These are phyloP conservation scores for Petrophora chlorosata DNA, from an alignment of 2,888 invertebrate genomes.

Conservation along the genomic window DNA sequence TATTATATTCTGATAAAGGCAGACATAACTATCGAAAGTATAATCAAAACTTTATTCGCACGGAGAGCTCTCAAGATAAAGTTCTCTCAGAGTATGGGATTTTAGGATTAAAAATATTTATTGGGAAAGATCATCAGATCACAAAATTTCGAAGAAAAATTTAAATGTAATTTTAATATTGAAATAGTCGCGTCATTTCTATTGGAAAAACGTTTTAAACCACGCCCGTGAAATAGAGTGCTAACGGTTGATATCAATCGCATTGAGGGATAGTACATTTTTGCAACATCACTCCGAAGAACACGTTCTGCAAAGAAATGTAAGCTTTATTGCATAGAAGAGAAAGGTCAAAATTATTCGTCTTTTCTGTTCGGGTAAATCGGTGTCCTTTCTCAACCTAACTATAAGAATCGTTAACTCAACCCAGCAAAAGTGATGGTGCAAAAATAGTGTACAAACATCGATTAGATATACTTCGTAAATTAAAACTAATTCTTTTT, in stretches of 20 bases:
- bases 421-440: conserved; percentile 3
- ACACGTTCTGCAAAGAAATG: not conserved
- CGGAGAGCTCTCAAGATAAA: no score
- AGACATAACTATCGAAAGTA: no score
- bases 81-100: no score
- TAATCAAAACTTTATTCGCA: no score
- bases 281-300: conserved; percentile 46
- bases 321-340: not conserved
- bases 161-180: conserved; percentile 2
- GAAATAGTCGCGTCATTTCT: conserved; percentile 35
- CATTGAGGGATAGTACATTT: conserved; percentile 39
- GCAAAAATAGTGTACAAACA: conserved; percentile 8
- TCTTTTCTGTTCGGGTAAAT: not conserved
- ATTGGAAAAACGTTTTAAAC: conserved; percentile 35
- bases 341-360: not conserved
- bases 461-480: conserved; percentile 5
- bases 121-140: no score
- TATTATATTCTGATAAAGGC: no score
- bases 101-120: no score
- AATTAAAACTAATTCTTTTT: not conserved
- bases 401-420: conserved; percentile 48
- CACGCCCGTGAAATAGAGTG: conserved; percentile 49
- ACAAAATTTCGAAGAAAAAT: no score
- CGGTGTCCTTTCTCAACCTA: conserved; percentile 3
- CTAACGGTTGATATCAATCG: conserved; percentile 51